phyloP scores from a whole-genome alignment of 2,113 vertebrate genomes.

The Nothobranchius furzeri region DNA sequence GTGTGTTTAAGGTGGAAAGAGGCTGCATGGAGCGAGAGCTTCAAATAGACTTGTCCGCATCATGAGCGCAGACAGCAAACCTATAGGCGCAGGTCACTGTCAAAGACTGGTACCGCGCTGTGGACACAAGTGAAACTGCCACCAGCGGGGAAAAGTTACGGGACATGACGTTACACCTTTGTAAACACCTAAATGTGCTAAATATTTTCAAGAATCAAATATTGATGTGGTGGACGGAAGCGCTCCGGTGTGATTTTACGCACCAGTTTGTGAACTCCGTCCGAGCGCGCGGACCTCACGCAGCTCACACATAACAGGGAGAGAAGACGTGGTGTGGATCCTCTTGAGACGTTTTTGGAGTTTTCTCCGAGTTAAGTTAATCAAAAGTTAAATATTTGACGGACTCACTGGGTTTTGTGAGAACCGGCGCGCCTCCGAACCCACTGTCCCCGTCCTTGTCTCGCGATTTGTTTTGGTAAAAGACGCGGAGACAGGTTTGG shows the following conservation, averaged over 20 bases:
- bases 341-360: neutral
- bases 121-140: conserved; percentile 79
- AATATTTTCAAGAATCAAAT: neutral
- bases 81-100: conserved; percentile 51
- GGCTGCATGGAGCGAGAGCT: conserved; percentile 24
- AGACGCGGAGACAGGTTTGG: conserved; percentile 46
- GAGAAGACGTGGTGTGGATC: conserved; percentile 6
- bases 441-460: conserved; percentile 18
- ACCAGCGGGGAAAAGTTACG: conserved; percentile 59
- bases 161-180: conserved; percentile 29
- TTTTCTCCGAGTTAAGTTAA: fast-evolving
- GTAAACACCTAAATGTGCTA: neutral
- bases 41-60: conserved; percentile 53
- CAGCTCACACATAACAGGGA: conserved; percentile 20
- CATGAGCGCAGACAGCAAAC: conserved; percentile 26
- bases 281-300: conserved; percentile 22
- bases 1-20: conserved; percentile 18
- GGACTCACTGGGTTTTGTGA: neutral
- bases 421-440: conserved; percentile 3
- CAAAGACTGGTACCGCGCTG: conserved; percentile 85
- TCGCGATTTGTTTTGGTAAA: conserved; percentile 35
- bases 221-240: conserved; percentile 10
- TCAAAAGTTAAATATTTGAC: neutral
- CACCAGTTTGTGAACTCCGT: conserved; percentile 15
- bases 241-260: neutral